A percentile compares a stretch with the other conserved stretches of the same genome.
These are phyloP conservation scores for Xenus cinereus DNA, from an alignment of 2,113 vertebrate genomes.

Conservation along the genomic window DNA sequence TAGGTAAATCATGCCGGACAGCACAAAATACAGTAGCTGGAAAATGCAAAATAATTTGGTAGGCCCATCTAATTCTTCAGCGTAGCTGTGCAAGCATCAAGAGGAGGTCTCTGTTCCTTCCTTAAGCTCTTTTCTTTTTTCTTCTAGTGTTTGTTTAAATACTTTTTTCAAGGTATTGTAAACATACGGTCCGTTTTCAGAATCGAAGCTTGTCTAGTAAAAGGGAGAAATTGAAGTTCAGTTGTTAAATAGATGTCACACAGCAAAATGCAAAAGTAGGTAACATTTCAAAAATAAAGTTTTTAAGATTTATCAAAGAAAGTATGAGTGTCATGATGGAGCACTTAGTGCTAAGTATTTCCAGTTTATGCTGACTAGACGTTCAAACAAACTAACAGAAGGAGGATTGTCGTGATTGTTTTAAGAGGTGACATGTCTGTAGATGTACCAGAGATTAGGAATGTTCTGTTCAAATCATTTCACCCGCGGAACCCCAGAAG, in stretches of 20 bases:
- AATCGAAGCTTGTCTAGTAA: slow-evolving; percentile 78
- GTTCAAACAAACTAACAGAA: not conserved
- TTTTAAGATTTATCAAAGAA: not conserved
- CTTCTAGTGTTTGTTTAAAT: slow-evolving; percentile 82
- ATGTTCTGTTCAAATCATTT: not conserved
- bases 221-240: slow-evolving; percentile 25
- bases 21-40: slow-evolving; percentile 10
- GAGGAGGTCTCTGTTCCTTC: slow-evolving; percentile 56
- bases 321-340: not conserved
- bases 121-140: slow-evolving; percentile 75
- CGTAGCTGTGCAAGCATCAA: slow-evolving; percentile 13
- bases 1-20: not conserved
- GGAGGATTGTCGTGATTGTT: not conserved
- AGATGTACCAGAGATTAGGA: not conserved
- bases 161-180: slow-evolving; percentile 83
- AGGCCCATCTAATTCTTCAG: not conserved
- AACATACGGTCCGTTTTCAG: slow-evolving; percentile 77
- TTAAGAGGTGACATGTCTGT: not conserved
- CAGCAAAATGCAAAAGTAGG: not conserved
- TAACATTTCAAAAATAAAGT: not conserved
- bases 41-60: not conserved
- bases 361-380: not conserved
- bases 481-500: not conserved
- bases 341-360: not conserved
- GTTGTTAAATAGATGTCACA: not conserved